Evolutionary conservation across 1,140 invertebrate species (phyloP).

Genomic region (Drosophila kanapiae): DNA sequence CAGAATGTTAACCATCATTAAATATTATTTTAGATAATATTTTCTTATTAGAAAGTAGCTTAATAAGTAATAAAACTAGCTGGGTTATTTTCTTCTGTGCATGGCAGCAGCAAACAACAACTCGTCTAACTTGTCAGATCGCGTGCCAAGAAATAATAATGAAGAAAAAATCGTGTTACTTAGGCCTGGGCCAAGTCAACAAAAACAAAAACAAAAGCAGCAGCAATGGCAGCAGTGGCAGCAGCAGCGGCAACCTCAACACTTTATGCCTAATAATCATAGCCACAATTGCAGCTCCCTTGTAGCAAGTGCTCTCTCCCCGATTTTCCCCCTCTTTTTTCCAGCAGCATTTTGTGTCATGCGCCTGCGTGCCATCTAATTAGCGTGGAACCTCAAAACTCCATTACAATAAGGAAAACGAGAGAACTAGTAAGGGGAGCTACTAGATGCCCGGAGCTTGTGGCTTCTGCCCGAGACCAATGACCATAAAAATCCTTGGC

Average conservation of each 20-base stretch:
- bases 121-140: conserved; percentile 78
- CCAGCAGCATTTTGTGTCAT: conserved; percentile 44
- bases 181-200: conserved; percentile 51
- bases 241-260: conserved; percentile 51
- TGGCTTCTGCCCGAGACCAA: neutral
- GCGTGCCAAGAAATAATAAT: conserved; percentile 83
- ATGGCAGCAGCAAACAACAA: conserved; percentile 39
- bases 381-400: conserved; percentile 60
- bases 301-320: neutral
- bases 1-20: no score
- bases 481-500: conserved; percentile 12
- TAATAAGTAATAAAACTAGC: neutral
- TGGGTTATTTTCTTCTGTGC: neutral
- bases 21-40: no score
- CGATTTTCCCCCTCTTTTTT: neutral
- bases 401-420: conserved; percentile 11
- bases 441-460: neutral
- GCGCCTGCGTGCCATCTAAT: conserved; percentile 73
- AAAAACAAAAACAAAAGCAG: conserved; percentile 15
- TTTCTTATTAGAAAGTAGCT: neutral
- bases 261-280: conserved; percentile 75
- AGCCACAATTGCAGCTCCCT: conserved; percentile 44
- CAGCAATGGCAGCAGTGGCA: conserved; percentile 13
- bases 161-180: conserved; percentile 79
- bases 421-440: neutral